Conservation (phyloP, 2,113 vertebrate genomes). For the Proterorhinus semilunaris region DNA sequence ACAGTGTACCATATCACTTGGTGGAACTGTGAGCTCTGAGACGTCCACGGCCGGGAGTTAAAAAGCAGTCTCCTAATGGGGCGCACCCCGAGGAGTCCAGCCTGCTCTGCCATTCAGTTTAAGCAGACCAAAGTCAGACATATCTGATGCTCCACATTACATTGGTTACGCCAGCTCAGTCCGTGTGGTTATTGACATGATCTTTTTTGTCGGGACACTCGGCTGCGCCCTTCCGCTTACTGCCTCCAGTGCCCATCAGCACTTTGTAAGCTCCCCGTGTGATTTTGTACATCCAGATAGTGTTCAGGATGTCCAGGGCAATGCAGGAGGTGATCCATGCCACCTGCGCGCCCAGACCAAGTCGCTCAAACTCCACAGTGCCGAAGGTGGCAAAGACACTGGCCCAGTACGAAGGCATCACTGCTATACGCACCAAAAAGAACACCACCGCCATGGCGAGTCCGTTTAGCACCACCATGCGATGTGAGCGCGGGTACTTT, state of each 20-base stretch:
- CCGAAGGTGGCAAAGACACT: constrained; percentile 79
- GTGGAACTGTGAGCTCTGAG: constrained; percentile 14
- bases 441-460: constrained; percentile 78
- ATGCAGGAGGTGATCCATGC: constrained; percentile 80
- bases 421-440: constrained; percentile 79
- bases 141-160: constrained; percentile 10
- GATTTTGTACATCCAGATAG: constrained; percentile 82
- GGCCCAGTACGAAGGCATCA: constrained; percentile 82
- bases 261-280: constrained; percentile 78
- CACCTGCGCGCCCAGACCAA: constrained; percentile 78
- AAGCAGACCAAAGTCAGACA: constrained; percentile 23
- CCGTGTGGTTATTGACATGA: constrained; percentile 74
- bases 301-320: constrained; percentile 78
- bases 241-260: constrained; percentile 49
- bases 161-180: constrained; percentile 51
- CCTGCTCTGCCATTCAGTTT: constrained; percentile 20
- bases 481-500: constrained; percentile 74
- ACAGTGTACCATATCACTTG: not conserved
- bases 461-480: constrained; percentile 74
- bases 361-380: constrained; percentile 71
- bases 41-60: constrained; percentile 52
- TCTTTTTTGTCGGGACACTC: constrained; percentile 41
- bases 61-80: constrained; percentile 32
- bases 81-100: constrained; percentile 42
- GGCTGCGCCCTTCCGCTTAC: constrained; percentile 32